Evolutionary conservation across 92 coral and sea anemone genomes (phyloP).

Genomic region (Parazoanthus darwini): DNA sequence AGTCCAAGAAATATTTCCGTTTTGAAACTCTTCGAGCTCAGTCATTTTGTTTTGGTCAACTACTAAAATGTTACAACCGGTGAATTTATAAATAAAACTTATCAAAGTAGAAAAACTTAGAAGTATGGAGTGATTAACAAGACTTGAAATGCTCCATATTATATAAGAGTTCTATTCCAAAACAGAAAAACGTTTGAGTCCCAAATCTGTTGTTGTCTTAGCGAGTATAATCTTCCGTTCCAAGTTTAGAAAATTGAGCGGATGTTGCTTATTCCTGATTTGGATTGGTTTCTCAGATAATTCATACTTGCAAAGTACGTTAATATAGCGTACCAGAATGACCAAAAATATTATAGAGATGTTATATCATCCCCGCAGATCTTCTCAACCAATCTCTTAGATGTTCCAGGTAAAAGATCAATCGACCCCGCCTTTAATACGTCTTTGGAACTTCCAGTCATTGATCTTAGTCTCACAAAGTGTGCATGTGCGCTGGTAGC

Average conservation of each 20-base stretch:
- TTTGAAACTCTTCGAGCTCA: no score
- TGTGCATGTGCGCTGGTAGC: slow-evolving; percentile 42
- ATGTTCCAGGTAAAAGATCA: slow-evolving; percentile 37
- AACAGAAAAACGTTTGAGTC: no score
- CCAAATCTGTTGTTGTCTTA: no score
- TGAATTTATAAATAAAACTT: no score
- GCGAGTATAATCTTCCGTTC: not conserved
- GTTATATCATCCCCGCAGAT: slow-evolving; percentile 45
- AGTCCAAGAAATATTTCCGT: no score
- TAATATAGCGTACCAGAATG: not conserved
- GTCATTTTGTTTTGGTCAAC: no score
- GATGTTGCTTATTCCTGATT: not conserved
- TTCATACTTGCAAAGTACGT: no score
- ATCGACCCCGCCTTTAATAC: slow-evolving; percentile 47
- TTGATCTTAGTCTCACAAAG: slow-evolving; percentile 35
- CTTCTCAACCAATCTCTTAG: slow-evolving; percentile 48
- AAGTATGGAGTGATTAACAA: no score
- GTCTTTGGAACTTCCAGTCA: slow-evolving; percentile 44
- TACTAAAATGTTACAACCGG: no score
- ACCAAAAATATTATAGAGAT: not conserved
- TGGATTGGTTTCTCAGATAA: not conserved
- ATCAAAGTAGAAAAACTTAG: no score
- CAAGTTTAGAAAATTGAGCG: no score
- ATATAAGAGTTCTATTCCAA: no score
- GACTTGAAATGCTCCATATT: not conserved